Evolutionary conservation across 2,797 vertebrate genomes (phyloP).

Genomic region (Lophius americanus): DNA sequence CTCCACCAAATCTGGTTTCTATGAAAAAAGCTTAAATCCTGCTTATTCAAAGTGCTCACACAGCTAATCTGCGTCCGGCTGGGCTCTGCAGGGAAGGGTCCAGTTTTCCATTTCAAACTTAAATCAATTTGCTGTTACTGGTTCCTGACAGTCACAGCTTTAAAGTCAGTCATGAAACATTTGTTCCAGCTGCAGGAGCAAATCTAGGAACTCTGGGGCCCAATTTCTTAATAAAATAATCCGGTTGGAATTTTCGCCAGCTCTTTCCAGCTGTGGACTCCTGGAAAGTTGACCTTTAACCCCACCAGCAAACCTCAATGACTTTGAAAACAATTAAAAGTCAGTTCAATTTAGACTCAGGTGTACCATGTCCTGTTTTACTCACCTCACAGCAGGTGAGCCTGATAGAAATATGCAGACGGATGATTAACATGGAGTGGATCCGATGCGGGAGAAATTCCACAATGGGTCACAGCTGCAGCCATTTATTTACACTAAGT

Average conservation of each 20-base stretch:
- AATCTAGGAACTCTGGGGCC: slow-evolving; percentile 33
- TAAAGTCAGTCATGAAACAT: slow-evolving; percentile 40
- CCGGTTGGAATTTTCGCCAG: slow-evolving; percentile 68
- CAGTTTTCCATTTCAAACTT: slow-evolving; percentile 51
- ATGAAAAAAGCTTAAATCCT: slow-evolving; percentile 34
- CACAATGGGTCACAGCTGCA: neutral
- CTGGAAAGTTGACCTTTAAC: slow-evolving; percentile 58
- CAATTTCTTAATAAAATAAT: slow-evolving; percentile 72
- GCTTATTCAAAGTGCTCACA: slow-evolving; percentile 17
- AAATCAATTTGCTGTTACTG: slow-evolving; percentile 32
- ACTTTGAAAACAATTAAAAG: slow-evolving; percentile 19
- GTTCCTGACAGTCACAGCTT: slow-evolving; percentile 27
- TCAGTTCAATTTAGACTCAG: slow-evolving; percentile 23
- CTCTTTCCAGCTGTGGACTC: slow-evolving; percentile 71
- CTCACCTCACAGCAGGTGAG: slow-evolving; percentile 22
- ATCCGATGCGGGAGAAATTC: no score
- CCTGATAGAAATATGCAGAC: slow-evolving; percentile 3
- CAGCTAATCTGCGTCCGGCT: slow-evolving; percentile 42
- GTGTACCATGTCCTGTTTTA: slow-evolving; percentile 11
- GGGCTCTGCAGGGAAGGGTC: slow-evolving; percentile 45
- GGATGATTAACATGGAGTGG: neutral
- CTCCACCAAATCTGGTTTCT: slow-evolving; percentile 26
- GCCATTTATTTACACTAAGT: neutral
- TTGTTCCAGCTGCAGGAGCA: slow-evolving; percentile 55
- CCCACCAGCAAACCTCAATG: slow-evolving; percentile 56